These are phyloP conservation scores for Acanthococcus lagerstroemiae DNA, from an alignment of 2,888 invertebrate genomes.

Conservation along the genomic window DNA sequence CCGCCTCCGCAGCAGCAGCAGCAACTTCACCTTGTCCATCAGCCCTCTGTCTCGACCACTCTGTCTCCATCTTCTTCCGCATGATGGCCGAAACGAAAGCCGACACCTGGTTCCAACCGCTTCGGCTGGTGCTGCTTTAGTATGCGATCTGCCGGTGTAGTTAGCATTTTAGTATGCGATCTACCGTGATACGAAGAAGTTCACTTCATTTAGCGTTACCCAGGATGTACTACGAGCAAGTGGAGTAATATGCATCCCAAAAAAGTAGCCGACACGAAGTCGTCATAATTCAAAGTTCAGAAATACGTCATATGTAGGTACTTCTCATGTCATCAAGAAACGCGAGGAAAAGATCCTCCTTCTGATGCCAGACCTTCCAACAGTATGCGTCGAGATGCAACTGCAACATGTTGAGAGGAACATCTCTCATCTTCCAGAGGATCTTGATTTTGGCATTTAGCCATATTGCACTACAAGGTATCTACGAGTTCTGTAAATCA, in stretches of 20 bases:
- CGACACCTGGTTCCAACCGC: too few species aligned
- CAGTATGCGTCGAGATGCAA: neutral
- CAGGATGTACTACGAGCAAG: neutral
- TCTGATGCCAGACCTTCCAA: neutral
- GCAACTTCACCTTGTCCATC: too few species aligned
- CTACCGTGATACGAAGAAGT: neutral
- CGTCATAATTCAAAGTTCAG: neutral
- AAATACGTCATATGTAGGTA: neutral
- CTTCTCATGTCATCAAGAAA: neutral
- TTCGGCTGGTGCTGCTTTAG: too few species aligned
- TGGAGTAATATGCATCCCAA: neutral
- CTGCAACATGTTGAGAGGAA: too few species aligned
- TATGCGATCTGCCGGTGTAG: too few species aligned
- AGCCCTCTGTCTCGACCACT: too few species aligned
- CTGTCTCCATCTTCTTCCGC: too few species aligned
- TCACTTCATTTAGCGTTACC: neutral
- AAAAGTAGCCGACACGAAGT: neutral
- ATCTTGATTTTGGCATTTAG: neutral
- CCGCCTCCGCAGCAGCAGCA: too few species aligned
- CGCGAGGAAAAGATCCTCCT: neutral
- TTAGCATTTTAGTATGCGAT: neutral
- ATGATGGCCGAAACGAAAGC: too few species aligned
- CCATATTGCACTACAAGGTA: too few species aligned
- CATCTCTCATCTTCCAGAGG: neutral
- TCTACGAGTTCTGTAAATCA: too few species aligned